Base-by-base conservation (phyloP, 2,113 vertebrate genomes). In the Gambusia holbrooki region DNA sequence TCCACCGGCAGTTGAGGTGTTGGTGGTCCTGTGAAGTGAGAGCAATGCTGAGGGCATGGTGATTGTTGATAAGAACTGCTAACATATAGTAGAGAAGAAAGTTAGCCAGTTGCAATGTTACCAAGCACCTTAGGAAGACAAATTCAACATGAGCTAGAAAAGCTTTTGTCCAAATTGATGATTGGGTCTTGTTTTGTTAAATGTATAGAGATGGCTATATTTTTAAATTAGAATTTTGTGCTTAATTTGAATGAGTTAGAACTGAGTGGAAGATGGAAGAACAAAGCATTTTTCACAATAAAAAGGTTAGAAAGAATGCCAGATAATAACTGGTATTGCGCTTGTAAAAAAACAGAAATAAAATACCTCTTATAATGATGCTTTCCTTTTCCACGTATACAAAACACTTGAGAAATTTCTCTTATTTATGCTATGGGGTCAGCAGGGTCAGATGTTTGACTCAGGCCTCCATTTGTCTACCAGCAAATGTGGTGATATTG, bases 11-110 rank as follows among this genome's bases (percentile, higher is more conserved):
- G 83, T 77, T 19, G 74, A 88, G 84, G 87, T 88, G 86, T 79
- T 82, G 82, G 84, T 85, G 80, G 83, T 69, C 83, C 71, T 88
- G 86, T 88, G 88, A 89, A 89, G 85, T 83, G 81, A 80, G 66
- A 82, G 77, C 60, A 27, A 51, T 69, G 82, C 87, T 84, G 33
- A 45, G 73, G 84, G 83, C 85, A 84, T 86, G 80, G 78, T 66
- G 78, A 72, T 61, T 73, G 76, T 83, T 89, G 86, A 90, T 88
- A 92, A 88, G 79, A 80, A 69, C 71, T 62, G 33, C 80, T 71
- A 88, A 74, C 75, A 63, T 73, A 66, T 66, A 71, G 79, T 48
- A 71, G 51, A 81, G 79, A 71, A 79, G 78, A 69, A 80, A 88
- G 79, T 22, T 82, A 83, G 87, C 84, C 84, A 85, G 80, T 89